Evolutionary conservation across 1,140 invertebrate genomes (phyloP).

Genomic region (Asbolus verrucosus): DNA sequence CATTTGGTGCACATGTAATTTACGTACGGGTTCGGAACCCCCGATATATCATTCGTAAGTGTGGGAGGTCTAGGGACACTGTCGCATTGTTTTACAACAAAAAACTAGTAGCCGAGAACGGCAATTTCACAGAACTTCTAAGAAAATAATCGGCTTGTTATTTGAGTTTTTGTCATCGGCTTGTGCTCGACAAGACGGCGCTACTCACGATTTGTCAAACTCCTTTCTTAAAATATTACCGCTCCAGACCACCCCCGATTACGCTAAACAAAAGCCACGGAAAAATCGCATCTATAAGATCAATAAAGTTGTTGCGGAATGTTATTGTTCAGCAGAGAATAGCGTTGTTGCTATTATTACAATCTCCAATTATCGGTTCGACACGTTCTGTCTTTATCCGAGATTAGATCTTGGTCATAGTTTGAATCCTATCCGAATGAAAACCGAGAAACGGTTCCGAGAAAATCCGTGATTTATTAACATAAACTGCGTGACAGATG

Average conservation of each 20-base stretch:
- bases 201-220: constrained; percentile 33
- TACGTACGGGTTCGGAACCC: constrained; percentile 1
- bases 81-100: constrained; percentile 37
- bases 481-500: constrained; percentile 32
- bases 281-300: constrained; percentile 3
- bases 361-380: constrained; percentile 35
- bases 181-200: constrained; percentile 34
- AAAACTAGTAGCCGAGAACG: constrained; percentile 30
- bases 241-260: constrained; percentile 15
- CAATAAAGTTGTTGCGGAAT: constrained; percentile 13
- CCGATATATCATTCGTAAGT: constrained; percentile 12
- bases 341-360: constrained; percentile 32
- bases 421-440: constrained; percentile 15
- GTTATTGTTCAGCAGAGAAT: constrained; percentile 25
- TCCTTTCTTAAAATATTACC: background rate
- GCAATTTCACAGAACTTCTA: constrained; percentile 40
- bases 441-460: constrained; percentile 17
- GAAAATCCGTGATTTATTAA: constrained; percentile 38
- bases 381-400: constrained; percentile 29
- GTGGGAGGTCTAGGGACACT: constrained; percentile 21
- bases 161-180: constrained; percentile 35
- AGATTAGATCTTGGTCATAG: constrained; percentile 28
- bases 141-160: constrained; percentile 46
- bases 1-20: constrained; percentile 8
- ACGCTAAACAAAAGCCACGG: background rate